Evolutionary conservation across 1,140 invertebrate species (phyloP).

Genomic region (Kradibia gibbosae): DNA sequence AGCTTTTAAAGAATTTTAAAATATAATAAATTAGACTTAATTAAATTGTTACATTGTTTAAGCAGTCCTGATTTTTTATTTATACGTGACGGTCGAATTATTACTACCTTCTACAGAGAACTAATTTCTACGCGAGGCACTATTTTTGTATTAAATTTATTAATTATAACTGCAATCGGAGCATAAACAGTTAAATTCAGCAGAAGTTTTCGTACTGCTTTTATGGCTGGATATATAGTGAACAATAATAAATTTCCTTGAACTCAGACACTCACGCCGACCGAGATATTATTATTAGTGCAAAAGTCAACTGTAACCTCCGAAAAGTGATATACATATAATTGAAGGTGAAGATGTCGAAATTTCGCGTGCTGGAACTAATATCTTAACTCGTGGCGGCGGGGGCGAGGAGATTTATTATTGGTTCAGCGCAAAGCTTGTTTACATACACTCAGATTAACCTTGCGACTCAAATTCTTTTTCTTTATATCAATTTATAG

Average conservation of each 20-base stretch:
- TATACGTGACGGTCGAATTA: no score
- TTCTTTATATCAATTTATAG: neutral
- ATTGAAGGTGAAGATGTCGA: conserved; percentile 44
- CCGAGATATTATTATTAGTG: conserved; percentile 51
- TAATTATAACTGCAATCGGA: no score
- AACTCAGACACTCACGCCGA: conserved; percentile 47
- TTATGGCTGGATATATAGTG: neutral
- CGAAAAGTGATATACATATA: conserved; percentile 41
- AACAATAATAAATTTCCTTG: conserved; percentile 58
- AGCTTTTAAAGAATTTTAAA: no score
- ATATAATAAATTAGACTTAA: no score
- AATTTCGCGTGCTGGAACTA: conserved; percentile 28
- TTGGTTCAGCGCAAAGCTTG: neutral
- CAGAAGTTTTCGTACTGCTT: neutral
- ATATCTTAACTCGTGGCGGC: conserved; percentile 20
- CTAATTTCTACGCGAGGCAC: no score
- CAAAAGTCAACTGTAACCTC: conserved; percentile 11
- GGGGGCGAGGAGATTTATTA: conserved; percentile 39
- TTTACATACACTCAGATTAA: neutral
- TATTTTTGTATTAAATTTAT: no score
- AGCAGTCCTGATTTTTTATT: no score
- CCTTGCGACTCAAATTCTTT: neutral
- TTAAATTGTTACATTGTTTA: no score
- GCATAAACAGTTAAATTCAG: neutral
- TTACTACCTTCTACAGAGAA: no score